A percentile compares a stretch with the other conserved stretches of the same genome.
Evolutionary conservation across 92 coral and sea anemone genomes (phyloP).

Genomic region (Siderastrea radians): DNA sequence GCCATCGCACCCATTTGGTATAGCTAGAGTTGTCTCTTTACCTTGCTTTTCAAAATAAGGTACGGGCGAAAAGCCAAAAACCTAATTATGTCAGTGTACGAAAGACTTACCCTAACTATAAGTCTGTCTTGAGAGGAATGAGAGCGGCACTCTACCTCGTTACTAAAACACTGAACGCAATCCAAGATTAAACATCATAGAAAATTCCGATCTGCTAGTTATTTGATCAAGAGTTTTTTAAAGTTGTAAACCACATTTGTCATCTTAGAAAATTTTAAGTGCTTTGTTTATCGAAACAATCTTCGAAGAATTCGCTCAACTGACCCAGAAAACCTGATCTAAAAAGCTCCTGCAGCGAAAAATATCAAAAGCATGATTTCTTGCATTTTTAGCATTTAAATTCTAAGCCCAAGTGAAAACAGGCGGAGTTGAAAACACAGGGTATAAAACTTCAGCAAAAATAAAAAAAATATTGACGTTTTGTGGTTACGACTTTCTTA

Average conservation of each 20-base stretch:
- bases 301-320: conserved; percentile 26
- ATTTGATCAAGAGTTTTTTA: neutral
- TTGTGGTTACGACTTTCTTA: too few relatives aligned
- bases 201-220: neutral
- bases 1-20: neutral
- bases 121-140: neutral
- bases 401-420: neutral
- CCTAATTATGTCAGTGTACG: neutral
- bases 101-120: neutral
- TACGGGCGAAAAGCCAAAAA: conserved; percentile 11
- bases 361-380: conserved; percentile 53
- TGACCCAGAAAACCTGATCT: conserved; percentile 23
- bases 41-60: neutral
- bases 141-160: neutral
- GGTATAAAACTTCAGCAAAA: neutral
- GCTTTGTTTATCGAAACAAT: neutral
- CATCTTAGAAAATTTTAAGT: neutral
- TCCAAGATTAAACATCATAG: neutral
- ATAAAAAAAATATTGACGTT: neutral
- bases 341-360: conserved; percentile 41
- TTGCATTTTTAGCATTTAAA: conserved; percentile 14
- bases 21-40: neutral
- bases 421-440: neutral
- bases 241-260: neutral
- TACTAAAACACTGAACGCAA: neutral